Evolutionary conservation across 2,113 vertebrate species (phyloP), one percentile per base, ranked within the genome.

Genomic region (Psittacara wagleri): DNA sequence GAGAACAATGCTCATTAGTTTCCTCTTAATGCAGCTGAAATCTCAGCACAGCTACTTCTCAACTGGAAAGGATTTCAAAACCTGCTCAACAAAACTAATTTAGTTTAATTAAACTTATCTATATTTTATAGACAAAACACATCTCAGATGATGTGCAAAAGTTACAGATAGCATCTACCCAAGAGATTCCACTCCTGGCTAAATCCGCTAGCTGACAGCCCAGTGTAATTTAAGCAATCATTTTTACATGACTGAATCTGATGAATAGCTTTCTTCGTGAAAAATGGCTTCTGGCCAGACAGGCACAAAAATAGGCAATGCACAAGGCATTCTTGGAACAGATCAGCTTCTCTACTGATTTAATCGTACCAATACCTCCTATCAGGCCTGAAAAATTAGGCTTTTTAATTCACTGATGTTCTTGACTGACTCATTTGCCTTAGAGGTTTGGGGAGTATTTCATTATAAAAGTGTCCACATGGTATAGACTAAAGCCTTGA

Each of bases 81-180:
- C 76, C 80, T 91, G 88, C 92, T 88, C 80, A 89, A 96, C 94
- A 97, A 97, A 97, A 97, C 93, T 97, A 96, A 98, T 97, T 94
- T 79, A 46, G 91, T 97, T 98, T 98, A 97, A 97, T 97, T 97
- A 97, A 98, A 97, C 69, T 68, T 97, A 97, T 90, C 93, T 87
- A 88, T 80, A 95, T 97, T 98, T 97, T 96, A 96, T 72, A 94
- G 92, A 86, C 75, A 95, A 97, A 97, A 92, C 83, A 96, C 96
- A 95, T 95, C 81, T 82, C 89, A 94, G 91, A 92, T 81, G 88
- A 90, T 54, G 90, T 57, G 73, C 82, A 93, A 92, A 95, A 94
- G 69, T 93, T 97, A 95, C 31, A 97, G 94, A 96, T 92, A 96
- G 92, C 92, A 86, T 75, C 74, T 59, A 95, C 95, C 91, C 97